These are phyloP conservation scores for Sphinx pinastri DNA, from an alignment of 2,888 invertebrate genomes.

Conservation along the genomic window DNA sequence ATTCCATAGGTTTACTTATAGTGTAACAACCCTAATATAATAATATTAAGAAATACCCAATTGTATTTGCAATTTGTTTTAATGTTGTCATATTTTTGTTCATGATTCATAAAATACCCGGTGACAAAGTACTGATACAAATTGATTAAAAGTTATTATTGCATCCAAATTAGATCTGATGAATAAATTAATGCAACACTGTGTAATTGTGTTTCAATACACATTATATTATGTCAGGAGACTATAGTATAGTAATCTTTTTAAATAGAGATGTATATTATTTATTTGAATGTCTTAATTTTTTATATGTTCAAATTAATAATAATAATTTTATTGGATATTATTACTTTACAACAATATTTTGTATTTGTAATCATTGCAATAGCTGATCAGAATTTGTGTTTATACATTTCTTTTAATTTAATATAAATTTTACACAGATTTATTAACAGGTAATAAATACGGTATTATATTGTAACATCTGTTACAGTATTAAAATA, in stretches of 20 bases:
- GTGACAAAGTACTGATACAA: background rate
- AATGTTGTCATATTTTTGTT: background rate
- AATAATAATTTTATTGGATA: no score
- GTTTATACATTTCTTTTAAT: background rate
- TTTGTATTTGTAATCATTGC: no score
- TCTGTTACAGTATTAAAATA: constrained; percentile 36
- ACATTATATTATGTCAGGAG: background rate
- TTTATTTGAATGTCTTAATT: background rate
- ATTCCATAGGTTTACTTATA: background rate
- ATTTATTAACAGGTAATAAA: constrained; percentile 14
- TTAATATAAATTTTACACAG: background rate
- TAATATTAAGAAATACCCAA: background rate
- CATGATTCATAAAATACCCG: background rate
- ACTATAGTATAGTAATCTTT: no score
- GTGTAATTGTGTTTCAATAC: background rate
- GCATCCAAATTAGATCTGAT: constrained; percentile 2
- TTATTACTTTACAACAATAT: no score
- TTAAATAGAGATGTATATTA: background rate
- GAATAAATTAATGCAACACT: background rate
- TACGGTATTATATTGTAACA: constrained; percentile 10
- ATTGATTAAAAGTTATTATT: background rate
- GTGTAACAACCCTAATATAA: background rate
- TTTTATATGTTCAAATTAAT: no score
- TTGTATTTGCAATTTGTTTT: background rate
- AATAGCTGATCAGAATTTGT: background rate